These are phyloP conservation scores for Slavum lentiscoides DNA, from an alignment of 2,888 invertebrate species.

Conservation along the genomic window DNA sequence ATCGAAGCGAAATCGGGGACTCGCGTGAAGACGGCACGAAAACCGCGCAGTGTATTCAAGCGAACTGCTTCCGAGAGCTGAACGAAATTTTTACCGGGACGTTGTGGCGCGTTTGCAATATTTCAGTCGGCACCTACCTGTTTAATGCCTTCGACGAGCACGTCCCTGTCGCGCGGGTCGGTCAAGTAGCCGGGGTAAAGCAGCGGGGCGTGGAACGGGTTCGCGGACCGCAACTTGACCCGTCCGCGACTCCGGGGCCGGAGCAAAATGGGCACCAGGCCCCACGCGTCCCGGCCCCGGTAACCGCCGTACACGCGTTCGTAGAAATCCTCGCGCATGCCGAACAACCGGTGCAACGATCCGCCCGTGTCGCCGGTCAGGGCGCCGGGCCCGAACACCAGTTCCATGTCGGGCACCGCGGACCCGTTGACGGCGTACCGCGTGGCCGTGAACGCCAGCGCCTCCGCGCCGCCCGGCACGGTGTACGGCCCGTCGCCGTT, in stretches of 20 bases:
- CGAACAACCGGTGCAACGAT: conserved; percentile 59
- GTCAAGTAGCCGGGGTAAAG: conserved; percentile 79
- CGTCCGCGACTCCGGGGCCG: conserved; percentile 73
- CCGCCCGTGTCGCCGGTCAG: conserved; percentile 63
- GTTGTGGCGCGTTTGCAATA: neutral
- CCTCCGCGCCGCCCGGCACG: conserved; percentile 62
- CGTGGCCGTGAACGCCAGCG: conserved; percentile 61
- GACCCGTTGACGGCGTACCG: conserved; percentile 60
- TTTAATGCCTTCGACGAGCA: conserved; percentile 63
- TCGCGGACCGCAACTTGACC: conserved; percentile 63
- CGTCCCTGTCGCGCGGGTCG: conserved; percentile 62
- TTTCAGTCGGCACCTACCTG: conserved; percentile 60
- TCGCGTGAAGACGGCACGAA: too few relatives aligned
- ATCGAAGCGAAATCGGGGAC: too few relatives aligned
- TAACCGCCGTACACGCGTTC: conserved; percentile 61
- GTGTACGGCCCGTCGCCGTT: conserved; percentile 60
- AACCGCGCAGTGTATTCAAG: too few relatives aligned
- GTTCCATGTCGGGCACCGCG: conserved; percentile 61
- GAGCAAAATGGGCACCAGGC: conserved; percentile 71
- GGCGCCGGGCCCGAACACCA: conserved; percentile 63
- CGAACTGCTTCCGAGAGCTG: too few relatives aligned
- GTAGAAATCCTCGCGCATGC: conserved; percentile 60
- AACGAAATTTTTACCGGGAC: too few relatives aligned
- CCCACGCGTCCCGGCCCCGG: conserved; percentile 61
- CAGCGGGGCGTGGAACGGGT: conserved; percentile 67